Evolutionary conservation across 53 echinoderm and acorn worm genomes (phyloP), one percentile per base, ranked within the genome.

Genomic region (Temnopleurus reevesii): DNA sequence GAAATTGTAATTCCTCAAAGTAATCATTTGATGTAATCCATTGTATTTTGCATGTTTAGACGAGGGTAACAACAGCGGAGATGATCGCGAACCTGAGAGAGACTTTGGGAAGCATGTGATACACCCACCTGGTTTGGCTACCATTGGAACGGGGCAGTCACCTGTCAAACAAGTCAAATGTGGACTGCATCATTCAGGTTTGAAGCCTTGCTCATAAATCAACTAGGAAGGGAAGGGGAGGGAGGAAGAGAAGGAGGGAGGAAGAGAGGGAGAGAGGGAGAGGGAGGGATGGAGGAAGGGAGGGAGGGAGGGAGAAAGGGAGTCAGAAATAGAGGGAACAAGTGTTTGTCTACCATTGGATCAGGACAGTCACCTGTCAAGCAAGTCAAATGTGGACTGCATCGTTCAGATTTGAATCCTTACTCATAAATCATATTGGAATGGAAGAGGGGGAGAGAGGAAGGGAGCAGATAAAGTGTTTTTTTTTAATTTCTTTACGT

Each of bases 151-250:
- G 44, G 93, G 91, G 31, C 81, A 92, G 27, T 30, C 83, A 76
- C 76, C 92, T 4, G 93, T 95, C 28, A 94, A 77, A 56, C 92
- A 94, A 80, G 89, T 94, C 13, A 84, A 89, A 53, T 97, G 95
- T 94, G 97, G 95, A 64, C 85, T 95, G n/a, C 94, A 97, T 47
- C 97, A 97, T 91, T 91, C 97, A 91, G 96, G 96, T 96, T 59
- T 19, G 90, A 53, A n/a, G n/a, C n/a, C n/a, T n/a, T n/a, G n/a
- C n/a, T n/a, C n/a, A n/a, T n/a, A n/a, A n/a, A n/a, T n/a, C n/a
- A n/a, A n/a, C n/a, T n/a, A n/a, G n/a, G n/a, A n/a, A n/a, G n/a
- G n/a, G n/a, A n/a, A n/a, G n/a, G n/a, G n/a, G n/a, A n/a, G n/a
- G n/a, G n/a, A n/a, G n/a, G 3, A 21, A 57, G 19, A 57, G 6